Evolutionary conservation across 2,113 vertebrate species (phyloP).

Genomic region (Alethe diademata): DNA sequence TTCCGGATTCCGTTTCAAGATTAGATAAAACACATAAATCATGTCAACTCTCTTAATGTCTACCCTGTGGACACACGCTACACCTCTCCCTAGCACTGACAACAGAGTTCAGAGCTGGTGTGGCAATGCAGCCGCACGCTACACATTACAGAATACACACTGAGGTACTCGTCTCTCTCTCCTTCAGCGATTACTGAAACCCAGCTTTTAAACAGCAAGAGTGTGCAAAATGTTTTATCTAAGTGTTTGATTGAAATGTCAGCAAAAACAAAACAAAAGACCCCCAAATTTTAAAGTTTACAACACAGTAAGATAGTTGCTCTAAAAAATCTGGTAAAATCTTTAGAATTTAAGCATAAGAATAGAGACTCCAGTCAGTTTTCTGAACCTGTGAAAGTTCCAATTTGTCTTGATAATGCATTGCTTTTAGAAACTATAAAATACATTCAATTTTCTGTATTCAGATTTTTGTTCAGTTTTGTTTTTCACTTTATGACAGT

Average conservation of each 20-base stretch:
- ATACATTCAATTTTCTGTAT: background rate
- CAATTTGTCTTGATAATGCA: background rate
- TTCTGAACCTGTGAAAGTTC: background rate
- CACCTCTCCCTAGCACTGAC: background rate
- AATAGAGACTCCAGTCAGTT: constrained; percentile 13
- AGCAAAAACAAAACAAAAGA: background rate
- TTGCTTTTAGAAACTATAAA: constrained; percentile 3
- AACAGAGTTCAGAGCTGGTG: background rate
- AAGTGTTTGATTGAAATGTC: constrained; percentile 11
- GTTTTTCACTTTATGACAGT: constrained; percentile 55
- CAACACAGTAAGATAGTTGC: background rate
- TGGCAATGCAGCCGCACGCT: background rate
- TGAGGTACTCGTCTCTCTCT: constrained; percentile 32
- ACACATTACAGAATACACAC: background rate
- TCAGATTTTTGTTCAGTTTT: constrained; percentile 14
- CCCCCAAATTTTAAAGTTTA: background rate
- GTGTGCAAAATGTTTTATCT: constrained; percentile 39
- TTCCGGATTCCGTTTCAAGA: background rate
- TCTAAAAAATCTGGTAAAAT: background rate
- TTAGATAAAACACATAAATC: constrained; percentile 21
- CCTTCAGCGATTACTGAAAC: background rate
- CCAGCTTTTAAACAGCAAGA: background rate
- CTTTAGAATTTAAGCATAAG: background rate
- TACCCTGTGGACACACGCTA: background rate
- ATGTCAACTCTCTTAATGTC: background rate